Conservation (phyloP, 2,888 invertebrate genomes). For the Acronicta aceris region DNA sequence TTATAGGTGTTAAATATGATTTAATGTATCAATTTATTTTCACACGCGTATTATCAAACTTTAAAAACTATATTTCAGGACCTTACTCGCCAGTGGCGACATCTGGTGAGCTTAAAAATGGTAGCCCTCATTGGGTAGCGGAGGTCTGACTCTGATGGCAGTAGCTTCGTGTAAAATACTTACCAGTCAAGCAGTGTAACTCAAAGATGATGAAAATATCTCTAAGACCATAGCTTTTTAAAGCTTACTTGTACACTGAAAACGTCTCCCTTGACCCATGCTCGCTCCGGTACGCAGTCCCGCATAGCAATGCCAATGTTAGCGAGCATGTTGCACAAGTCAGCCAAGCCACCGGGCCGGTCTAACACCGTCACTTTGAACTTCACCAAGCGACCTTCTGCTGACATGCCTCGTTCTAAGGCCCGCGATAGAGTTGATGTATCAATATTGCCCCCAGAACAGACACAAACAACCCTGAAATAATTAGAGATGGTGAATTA, state of each 20-base stretch:
- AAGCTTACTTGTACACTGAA: slow-evolving; percentile 87
- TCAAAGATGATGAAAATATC: background rate
- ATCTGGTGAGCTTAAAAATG: too few species aligned
- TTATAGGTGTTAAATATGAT: too few species aligned
- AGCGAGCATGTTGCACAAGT: slow-evolving; percentile 92
- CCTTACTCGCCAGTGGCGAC: too few species aligned
- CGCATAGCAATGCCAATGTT: slow-evolving; percentile 95
- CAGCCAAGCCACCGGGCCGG: slow-evolving; percentile 96
- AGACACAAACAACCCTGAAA: slow-evolving; percentile 93
- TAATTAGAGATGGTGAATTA: background rate
- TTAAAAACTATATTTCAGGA: too few species aligned
- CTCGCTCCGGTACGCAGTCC: slow-evolving; percentile 98
- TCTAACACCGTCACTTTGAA: slow-evolving; percentile 92
- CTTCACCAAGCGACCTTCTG: slow-evolving; percentile 93
- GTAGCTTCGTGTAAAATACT: too few species aligned
- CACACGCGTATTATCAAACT: too few species aligned
- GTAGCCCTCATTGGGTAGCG: too few species aligned
- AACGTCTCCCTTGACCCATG: slow-evolving; percentile 97
- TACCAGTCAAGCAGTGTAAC: too few species aligned
- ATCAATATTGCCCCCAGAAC: slow-evolving; percentile 97
- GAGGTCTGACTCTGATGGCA: too few species aligned
- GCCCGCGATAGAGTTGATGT: slow-evolving; percentile 96
- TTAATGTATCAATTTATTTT: too few species aligned
- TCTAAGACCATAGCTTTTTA: background rate
- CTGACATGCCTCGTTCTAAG: slow-evolving; percentile 96